A percentile compares a stretch with the other conserved stretches of the same genome.
Evolutionary conservation across 2,113 vertebrate species (phyloP).

Genomic region (Gasterosteus nipponicus): DNA sequence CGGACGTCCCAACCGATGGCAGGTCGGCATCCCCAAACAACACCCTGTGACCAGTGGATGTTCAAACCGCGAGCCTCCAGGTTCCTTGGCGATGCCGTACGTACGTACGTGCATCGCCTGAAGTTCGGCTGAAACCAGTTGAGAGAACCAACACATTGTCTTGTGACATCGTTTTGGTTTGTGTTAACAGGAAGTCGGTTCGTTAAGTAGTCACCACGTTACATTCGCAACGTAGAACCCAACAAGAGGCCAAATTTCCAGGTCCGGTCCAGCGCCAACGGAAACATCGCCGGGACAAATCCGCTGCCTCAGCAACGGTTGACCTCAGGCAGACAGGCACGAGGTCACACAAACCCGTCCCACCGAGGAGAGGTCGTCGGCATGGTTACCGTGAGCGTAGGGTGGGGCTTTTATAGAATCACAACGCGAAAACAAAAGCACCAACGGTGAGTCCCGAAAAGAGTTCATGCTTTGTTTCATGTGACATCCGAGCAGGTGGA

Average conservation of each 20-base stretch:
- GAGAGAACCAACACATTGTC: no score
- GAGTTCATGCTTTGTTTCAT: not conserved
- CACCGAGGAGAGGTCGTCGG: not conserved
- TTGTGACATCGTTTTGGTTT: not conserved
- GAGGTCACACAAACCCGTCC: slow-evolving; percentile 40
- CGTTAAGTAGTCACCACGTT: not conserved
- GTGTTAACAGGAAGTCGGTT: not conserved
- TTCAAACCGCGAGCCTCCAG: no score
- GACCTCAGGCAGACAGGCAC: slow-evolving; percentile 26
- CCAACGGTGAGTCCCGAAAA: not conserved
- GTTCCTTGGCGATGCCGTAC: no score
- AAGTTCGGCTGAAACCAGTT: no score
- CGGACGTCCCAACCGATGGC: no score
- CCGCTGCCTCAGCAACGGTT: slow-evolving; percentile 49
- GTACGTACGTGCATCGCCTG: no score
- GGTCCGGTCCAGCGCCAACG: not conserved
- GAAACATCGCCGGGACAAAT: not conserved
- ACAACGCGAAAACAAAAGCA: not conserved
- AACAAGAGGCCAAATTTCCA: slow-evolving; percentile 13
- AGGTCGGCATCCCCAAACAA: no score
- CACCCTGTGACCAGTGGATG: no score
- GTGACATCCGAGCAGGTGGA: no score
- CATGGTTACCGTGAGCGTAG: not conserved
- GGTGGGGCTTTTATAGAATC: rapidly evolving
- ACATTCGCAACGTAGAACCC: not conserved